These are phyloP conservation scores for Achlya flavicornis DNA, from an alignment of 2,888 invertebrate genomes.

Conservation along the genomic window DNA sequence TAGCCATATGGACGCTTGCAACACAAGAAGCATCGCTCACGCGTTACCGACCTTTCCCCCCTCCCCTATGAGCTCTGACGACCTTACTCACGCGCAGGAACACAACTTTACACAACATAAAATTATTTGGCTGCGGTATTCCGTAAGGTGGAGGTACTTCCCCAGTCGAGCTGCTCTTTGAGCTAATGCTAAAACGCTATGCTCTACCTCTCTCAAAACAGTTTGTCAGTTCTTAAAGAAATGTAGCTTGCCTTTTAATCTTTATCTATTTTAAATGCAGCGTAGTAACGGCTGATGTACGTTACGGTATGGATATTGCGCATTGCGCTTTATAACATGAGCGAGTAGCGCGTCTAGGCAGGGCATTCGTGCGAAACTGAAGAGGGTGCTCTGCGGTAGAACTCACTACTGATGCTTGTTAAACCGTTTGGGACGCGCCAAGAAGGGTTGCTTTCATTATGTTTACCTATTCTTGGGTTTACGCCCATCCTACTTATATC, in stretches of 20 bases:
- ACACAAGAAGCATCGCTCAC: no score
- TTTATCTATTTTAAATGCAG: not conserved
- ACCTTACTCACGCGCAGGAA: no score
- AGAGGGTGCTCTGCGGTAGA: not conserved
- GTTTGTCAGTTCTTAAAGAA: not conserved
- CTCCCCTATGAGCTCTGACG: no score
- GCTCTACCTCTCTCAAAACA: no score
- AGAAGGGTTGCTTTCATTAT: not conserved
- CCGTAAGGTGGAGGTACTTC: no score
- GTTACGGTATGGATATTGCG: not conserved
- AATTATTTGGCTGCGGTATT: no score
- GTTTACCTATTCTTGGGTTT: not conserved
- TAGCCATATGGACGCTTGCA: no score
- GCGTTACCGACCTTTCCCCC: no score
- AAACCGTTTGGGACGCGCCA: not conserved
- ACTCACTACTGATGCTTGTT: constrained; percentile 3
- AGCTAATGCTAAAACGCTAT: no score
- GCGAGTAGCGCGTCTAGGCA: not conserved
- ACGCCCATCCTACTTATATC: not conserved
- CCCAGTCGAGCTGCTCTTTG: no score
- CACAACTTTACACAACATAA: no score
- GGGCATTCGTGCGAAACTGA: constrained; percentile 1
- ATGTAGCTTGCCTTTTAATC: not conserved
- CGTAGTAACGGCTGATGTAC: not conserved
- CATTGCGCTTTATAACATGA: constrained; percentile 6